Percentiles rank a stretch among this genome's conserved stretches.
Conservation (phyloP, 2,797 vertebrate species). For the Artibeus lituratus region DNA sequence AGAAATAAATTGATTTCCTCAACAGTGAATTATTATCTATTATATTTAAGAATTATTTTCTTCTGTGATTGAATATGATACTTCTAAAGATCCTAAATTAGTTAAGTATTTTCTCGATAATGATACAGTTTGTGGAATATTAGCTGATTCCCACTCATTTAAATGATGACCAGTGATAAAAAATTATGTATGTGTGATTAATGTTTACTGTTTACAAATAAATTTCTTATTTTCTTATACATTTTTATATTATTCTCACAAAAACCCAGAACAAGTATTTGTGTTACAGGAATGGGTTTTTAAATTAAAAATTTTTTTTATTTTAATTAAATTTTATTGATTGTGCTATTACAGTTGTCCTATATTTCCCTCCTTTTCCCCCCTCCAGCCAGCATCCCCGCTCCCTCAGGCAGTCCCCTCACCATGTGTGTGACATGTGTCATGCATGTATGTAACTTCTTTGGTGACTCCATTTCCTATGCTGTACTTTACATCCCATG, state of each 20-base stretch:
- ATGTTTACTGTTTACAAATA: constrained; percentile 26
- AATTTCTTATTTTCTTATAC: neutral
- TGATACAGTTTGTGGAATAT: neutral
- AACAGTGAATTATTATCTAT: neutral
- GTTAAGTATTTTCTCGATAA: neutral
- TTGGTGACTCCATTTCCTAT: no score
- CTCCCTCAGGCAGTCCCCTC: no score
- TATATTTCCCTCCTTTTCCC: no score
- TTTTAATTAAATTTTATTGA: neutral
- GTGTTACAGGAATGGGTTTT: neutral
- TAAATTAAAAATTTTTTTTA: no score
- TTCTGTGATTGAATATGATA: neutral
- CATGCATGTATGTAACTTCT: no score
- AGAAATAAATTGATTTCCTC: neutral
- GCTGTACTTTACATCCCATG: no score
- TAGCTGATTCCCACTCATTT: neutral
- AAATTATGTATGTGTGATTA: constrained; percentile 5
- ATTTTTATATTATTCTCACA: neutral
- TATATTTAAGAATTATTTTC: neutral
- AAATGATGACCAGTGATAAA: neutral
- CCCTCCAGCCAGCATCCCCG: no score
- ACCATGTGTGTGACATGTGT: no score
- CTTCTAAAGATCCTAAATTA: constrained; percentile 10
- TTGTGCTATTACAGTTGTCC: neutral
- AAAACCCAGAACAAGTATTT: constrained; percentile 20